Conservation (phyloP, 2,888 invertebrate genomes). For the Hedya salicella region DNA sequence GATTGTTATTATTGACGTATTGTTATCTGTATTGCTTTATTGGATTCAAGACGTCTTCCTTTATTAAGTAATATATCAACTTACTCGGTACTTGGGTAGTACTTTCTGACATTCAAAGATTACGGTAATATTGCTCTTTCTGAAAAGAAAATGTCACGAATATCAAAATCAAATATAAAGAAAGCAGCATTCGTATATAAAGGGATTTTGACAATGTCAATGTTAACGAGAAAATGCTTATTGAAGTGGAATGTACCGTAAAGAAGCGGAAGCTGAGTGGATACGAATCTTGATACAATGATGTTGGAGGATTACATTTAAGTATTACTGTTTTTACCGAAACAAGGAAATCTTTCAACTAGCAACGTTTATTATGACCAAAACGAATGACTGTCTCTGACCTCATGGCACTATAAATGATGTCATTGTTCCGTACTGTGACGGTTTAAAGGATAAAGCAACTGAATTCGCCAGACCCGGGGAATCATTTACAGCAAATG, state of each 20-base stretch:
- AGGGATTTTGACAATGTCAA: conserved; percentile 18
- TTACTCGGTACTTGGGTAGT: neutral
- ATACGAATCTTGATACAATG: conserved; percentile 28
- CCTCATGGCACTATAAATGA: conserved; percentile 43
- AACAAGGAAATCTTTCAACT: conserved; percentile 39
- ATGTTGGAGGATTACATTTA: conserved; percentile 23
- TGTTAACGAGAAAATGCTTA: conserved; percentile 23
- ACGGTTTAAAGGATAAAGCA: conserved; percentile 26
- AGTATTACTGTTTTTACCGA: conserved; percentile 27
- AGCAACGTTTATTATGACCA: conserved; percentile 32
- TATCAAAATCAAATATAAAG: neutral
- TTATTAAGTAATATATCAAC: conserved; percentile 27
- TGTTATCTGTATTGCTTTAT: conserved; percentile 38
- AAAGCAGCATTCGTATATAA: conserved; percentile 7
- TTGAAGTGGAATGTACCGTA: conserved; percentile 33
- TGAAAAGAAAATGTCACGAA: neutral
- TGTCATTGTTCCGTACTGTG: conserved; percentile 42
- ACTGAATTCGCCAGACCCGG: conserved; percentile 14
- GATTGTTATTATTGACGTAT: conserved; percentile 65
- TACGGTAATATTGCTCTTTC: neutral
- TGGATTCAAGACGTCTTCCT: conserved; percentile 28
- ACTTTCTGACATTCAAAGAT: neutral
- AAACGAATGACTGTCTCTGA: conserved; percentile 43
- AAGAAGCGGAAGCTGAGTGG: conserved; percentile 37
- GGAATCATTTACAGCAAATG: conserved; percentile 18